A percentile compares a stretch with the other conserved stretches of the same genome.
These are phyloP conservation scores for Amblyopsis rosae DNA, from an alignment of 2,113 vertebrate genomes.

Conservation along the genomic window DNA sequence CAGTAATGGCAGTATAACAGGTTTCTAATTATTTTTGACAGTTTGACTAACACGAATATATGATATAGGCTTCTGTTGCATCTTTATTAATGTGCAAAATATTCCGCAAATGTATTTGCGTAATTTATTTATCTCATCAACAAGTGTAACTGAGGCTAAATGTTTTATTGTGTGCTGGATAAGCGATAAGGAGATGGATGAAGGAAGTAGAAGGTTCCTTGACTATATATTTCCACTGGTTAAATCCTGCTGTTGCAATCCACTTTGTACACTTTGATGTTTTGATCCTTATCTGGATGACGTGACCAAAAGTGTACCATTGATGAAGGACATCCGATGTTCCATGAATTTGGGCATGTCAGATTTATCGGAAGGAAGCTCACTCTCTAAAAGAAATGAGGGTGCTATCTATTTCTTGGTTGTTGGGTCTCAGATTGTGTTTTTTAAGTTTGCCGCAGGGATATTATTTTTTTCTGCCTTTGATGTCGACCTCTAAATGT, in stretches of 20 bases:
- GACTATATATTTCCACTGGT: constrained; percentile 22
- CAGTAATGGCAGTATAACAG: constrained; percentile 16
- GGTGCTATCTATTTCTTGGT: not conserved
- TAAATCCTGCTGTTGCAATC: no score
- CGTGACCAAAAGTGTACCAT: no score
- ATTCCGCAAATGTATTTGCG: not conserved
- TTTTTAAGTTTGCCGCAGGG: not conserved
- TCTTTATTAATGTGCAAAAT: constrained; percentile 10
- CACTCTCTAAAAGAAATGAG: not conserved
- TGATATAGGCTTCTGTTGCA: constrained; percentile 8
- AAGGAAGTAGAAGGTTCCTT: constrained; percentile 12
- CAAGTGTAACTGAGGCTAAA: not conserved
- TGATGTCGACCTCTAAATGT: constrained; percentile 32
- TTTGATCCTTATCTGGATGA: no score
- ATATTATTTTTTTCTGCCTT: constrained; percentile 34
- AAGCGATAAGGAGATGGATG: constrained; percentile 2
- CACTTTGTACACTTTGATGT: no score
- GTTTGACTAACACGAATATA: constrained; percentile 19
- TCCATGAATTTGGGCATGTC: no score
- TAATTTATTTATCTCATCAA: not conserved
- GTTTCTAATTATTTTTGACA: constrained; percentile 35
- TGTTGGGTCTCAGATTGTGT: not conserved
- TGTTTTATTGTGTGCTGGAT: not conserved
- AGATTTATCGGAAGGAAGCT: no score
- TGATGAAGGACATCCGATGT: no score